phyloP scores from a whole-genome alignment of 2,888 invertebrate species.

The Xestia xanthographa region DNA sequence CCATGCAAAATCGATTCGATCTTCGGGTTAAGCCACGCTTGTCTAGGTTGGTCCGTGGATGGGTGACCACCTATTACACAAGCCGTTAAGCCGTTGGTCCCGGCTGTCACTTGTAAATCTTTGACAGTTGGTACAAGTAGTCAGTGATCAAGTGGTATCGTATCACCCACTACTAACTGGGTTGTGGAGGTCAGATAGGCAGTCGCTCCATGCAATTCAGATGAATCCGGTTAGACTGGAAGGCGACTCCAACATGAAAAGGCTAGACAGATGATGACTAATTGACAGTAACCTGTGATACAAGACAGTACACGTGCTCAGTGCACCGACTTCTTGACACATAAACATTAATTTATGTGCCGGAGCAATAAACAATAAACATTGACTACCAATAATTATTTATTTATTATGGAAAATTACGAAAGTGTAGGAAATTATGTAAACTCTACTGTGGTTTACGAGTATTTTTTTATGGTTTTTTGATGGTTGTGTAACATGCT shows the following conservation, averaged over 20 bases:
- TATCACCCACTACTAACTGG: too few relatives aligned
- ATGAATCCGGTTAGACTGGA: not conserved
- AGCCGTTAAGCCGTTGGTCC: too few relatives aligned
- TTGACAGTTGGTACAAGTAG: too few relatives aligned
- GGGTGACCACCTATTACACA: too few relatives aligned
- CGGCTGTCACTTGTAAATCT: too few relatives aligned
- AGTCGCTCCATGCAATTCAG: not conserved
- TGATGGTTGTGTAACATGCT: conserved; percentile 7
- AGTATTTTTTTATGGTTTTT: conserved; percentile 3
- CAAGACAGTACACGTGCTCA: conserved; percentile 8
- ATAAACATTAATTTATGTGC: conserved; percentile 2
- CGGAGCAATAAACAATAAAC: conserved; percentile 9
- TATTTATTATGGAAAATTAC: conserved; percentile 37
- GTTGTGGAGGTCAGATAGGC: not conserved
- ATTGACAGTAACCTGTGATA: not conserved
- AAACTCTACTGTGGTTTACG: conserved; percentile 15
- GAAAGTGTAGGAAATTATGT: conserved; percentile 37
- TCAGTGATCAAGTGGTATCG: too few relatives aligned
- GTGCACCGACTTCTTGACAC: conserved; percentile 21
- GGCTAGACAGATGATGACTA: not conserved
- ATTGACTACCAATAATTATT: conserved; percentile 29
- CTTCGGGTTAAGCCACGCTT: too few relatives aligned
- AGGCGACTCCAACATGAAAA: not conserved
- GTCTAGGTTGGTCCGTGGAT: too few relatives aligned
- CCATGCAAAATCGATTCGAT: too few relatives aligned